phyloP scores from a whole-genome alignment of 2,797 vertebrate species.

The Hippocampus kuda region DNA sequence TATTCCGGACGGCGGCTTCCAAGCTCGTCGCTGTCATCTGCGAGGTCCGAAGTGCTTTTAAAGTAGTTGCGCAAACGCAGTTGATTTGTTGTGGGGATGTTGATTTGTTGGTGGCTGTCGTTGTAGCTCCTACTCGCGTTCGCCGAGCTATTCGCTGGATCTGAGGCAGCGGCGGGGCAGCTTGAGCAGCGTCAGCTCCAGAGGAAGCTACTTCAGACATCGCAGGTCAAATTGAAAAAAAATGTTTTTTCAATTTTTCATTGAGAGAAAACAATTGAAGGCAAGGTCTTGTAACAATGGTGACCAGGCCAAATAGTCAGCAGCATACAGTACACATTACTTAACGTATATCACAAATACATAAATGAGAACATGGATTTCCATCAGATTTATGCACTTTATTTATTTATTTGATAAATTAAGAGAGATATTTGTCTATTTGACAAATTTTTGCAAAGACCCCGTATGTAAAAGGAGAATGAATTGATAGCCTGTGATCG shows the following conservation, averaged over 20 bases:
- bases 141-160: slow-evolving; percentile 73
- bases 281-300: not conserved
- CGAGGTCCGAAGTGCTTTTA: slow-evolving; percentile 63
- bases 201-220: slow-evolving; percentile 76
- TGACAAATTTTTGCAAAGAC: not conserved
- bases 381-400: not conserved
- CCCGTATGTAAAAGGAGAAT: not conserved
- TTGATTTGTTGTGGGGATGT: not conserved
- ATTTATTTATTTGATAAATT: not conserved
- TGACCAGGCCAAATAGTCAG: not conserved
- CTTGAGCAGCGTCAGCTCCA: slow-evolving; percentile 71
- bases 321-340: not conserved
- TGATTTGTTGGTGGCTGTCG: slow-evolving; percentile 9
- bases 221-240: slow-evolving; percentile 73
- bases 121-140: slow-evolving; percentile 81
- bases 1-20: slow-evolving; percentile 71
- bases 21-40: slow-evolving; percentile 78
- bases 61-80: not conserved
- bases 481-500: not conserved
- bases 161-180: slow-evolving; percentile 73
- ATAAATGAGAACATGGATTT: not conserved
- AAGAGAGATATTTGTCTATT: not conserved
- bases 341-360: not conserved
- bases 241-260: not conserved
- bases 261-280: not conserved